Evolutionary conservation across 2,113 vertebrate genomes (phyloP), one percentile per base, ranked within the genome.

Genomic region (Sander vitreus): DNA sequence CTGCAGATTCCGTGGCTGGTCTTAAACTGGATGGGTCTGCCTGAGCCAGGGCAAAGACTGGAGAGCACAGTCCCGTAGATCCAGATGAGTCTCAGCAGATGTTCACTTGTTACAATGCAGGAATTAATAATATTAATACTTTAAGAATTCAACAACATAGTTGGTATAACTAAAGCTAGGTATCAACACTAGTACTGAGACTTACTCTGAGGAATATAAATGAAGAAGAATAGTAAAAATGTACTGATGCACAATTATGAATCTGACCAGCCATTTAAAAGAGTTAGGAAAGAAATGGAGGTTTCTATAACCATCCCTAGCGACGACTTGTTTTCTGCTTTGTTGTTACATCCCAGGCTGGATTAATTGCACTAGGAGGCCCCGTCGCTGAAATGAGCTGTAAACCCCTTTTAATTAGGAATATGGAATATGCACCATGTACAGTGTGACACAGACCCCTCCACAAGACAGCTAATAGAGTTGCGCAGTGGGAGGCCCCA

Each of bases 1-100:
- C 79, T 9, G 72, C 95, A 0, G 94, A 95, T 55, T 73, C 95
- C 2, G 93, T 98, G 88, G 94, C 95, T 80, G 93, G 82, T 87
- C 92, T 98, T 78, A 98, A 96, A 86, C 90, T 98, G 89, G 96
- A 96, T 59, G 96, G 94, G 79, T 94, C 95, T 64, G 93, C 95
- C 74, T 96, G 95, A 90, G 92, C 94, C 53, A 6, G 45, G 30
- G 21, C 23, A 57, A 25, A 48, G n/a, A 57, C 53, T 48, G 63
- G n/a, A 75, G 70, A 16, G 19, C 16, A 13, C 0, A 8, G 64
- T 71, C 64, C 48, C 43, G 25, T 1, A 71, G 48, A 66, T 43
- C 33, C 55, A 21, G 2, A 19, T 15, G 12, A 7, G 58, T 27
- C n/a, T 65, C 55, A 10, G 67, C 50, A 0, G 55, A 66, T 27